Evolutionary conservation across 2,888 invertebrate species (phyloP).

Genomic region (Mimumesa dahlbomi): DNA sequence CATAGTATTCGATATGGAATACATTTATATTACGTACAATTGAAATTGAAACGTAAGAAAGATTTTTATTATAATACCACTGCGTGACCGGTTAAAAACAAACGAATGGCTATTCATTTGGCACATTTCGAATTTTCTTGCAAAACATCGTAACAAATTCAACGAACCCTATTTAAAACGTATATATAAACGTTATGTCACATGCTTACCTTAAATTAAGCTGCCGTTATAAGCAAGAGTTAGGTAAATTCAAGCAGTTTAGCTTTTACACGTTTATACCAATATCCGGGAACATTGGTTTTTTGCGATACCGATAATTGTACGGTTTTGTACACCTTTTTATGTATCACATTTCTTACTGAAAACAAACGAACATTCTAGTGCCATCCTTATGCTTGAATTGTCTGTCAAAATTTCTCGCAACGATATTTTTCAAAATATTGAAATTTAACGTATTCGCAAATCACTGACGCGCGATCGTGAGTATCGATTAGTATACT

Average conservation of each 20-base stretch:
- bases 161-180: constrained; percentile 43
- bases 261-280: constrained; percentile 59
- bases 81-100: constrained; percentile 9
- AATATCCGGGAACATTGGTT: constrained; percentile 32
- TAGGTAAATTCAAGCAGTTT: constrained; percentile 37
- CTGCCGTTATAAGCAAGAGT: constrained; percentile 7
- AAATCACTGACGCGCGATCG: not conserved
- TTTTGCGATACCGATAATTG: constrained; percentile 28
- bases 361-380: constrained; percentile 14
- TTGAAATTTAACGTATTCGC: not conserved
- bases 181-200: constrained; percentile 13
- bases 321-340: constrained; percentile 48
- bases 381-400: constrained; percentile 28
- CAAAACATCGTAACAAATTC: constrained; percentile 26
- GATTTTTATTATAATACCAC: not conserved
- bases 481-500: not conserved
- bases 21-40: constrained; percentile 7
- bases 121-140: constrained; percentile 14
- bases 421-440: not conserved
- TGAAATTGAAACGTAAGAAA: not conserved
- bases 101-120: not conserved
- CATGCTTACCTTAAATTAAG: constrained; percentile 24
- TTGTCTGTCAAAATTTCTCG: constrained; percentile 20
- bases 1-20: constrained; percentile 10
- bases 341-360: constrained; percentile 35